Evolutionary conservation across 1,140 invertebrate genomes (phyloP).

Genomic region (Bombus pascuorum): DNA sequence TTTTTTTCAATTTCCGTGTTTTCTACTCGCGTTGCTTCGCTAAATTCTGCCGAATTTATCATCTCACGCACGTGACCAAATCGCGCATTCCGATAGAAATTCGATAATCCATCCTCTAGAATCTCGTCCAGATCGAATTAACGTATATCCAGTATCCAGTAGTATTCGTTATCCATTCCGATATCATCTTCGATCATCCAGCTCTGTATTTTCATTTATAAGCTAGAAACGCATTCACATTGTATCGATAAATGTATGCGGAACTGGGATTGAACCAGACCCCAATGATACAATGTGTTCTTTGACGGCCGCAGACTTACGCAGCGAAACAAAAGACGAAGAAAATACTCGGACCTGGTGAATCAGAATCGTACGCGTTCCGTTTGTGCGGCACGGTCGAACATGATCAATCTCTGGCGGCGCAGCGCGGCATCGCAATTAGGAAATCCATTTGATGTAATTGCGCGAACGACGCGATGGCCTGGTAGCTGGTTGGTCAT

Average conservation of each 20-base stretch:
- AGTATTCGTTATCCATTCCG: too few relatives aligned
- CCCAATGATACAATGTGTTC: constrained; percentile 31
- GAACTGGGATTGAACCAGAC: constrained; percentile 30
- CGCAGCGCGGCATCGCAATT: constrained; percentile 76
- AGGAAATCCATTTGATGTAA: constrained; percentile 82
- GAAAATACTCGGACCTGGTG: neutral
- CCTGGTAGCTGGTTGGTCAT: constrained; percentile 37
- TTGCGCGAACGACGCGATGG: constrained; percentile 76
- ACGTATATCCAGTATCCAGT: too few relatives aligned
- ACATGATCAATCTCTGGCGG: constrained; percentile 78
- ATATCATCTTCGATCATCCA: neutral
- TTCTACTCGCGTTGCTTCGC: too few relatives aligned
- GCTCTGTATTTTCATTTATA: neutral
- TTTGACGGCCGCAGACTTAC: constrained; percentile 1
- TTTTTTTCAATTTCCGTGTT: too few relatives aligned
- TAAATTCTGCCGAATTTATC: neutral
- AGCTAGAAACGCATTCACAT: neutral
- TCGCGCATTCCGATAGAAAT: neutral
- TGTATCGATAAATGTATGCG: constrained; percentile 20
- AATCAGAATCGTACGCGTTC: constrained; percentile 67
- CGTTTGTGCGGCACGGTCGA: constrained; percentile 70
- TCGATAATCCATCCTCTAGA: neutral
- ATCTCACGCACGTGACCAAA: neutral
- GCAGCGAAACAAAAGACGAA: neutral
- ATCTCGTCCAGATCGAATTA: neutral